Base-by-base conservation (phyloP, 2,113 vertebrate genomes). In the Pungitius pungitius region DNA sequence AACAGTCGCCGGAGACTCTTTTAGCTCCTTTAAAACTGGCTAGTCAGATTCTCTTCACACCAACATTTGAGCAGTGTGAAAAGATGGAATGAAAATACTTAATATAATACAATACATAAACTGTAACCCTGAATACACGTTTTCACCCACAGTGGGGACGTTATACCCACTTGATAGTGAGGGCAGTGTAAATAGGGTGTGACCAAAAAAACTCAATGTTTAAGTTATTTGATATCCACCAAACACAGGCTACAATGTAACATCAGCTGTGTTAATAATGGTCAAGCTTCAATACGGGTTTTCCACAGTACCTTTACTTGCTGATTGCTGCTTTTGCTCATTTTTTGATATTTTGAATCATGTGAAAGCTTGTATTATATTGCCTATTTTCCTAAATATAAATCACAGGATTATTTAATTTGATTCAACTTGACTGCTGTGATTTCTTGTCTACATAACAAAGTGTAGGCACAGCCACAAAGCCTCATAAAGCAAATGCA, bases 351-450 rank as follows among this genome's bases (percentile, higher is more conserved):
- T 79, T 61, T 78, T 77, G n/a, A 70, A 62, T 57, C 49, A 75
- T 57, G 57, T 76, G 35, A 73, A 75, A 47, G 80, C 71, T 68
- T 87, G 86, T 88, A 88, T 83, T 43, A 72, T 83, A 74, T 59
- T 71, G 65, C 86, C 68, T 85, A 87, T 92, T 91, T 88, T 82
- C 64, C 20, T 24, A 87, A 88, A 91, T 89, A 90, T 71, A 91
- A n/a, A 91, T 85, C 89, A 90, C 86, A 89, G 57, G 43, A 62
- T 69, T 62, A 62, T 78, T 82, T 68, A 12, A 69, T 81, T 78
- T 77, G 71, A 84, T 62, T 83, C 42, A 70, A 26, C n/a, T 17
- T 52, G 67, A 71, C 60, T 82, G 26, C 3, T 62, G 74, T 82
- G 49, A 45, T 78, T 79, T 76, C 18, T 81, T 59, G 11, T 8